Evolutionary conservation across 30 jellyfish, hydroid and myxozoan genomes (phyloP).

Genomic region (Turritopsis dohrnii): DNA sequence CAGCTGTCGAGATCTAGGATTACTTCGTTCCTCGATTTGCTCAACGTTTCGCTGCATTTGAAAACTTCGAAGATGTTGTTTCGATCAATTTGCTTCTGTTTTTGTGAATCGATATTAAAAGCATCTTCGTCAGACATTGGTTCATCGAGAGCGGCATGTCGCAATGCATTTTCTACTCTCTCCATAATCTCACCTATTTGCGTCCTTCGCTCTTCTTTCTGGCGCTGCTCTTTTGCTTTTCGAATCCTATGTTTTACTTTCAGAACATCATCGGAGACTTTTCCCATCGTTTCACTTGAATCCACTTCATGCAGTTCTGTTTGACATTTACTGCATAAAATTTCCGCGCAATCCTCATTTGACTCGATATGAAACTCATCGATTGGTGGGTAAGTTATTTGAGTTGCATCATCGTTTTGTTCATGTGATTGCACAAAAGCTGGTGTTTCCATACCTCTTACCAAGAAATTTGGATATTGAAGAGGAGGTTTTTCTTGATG

Average conservation of each 20-base stretch:
- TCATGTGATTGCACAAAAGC: neutral
- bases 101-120: neutral
- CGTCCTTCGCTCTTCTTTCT: neutral
- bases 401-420: neutral
- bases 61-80: neutral
- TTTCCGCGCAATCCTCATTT: neutral
- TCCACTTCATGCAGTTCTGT: neutral
- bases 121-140: neutral
- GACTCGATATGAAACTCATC: neutral
- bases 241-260: neutral
- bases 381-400: neutral
- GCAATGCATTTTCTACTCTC: conserved; percentile 11
- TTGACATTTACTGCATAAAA: neutral
- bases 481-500: too few species aligned
- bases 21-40: neutral
- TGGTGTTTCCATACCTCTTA: neutral
- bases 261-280: neutral
- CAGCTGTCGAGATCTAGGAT: conserved; percentile 9
- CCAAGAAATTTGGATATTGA: neutral
- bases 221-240: neutral
- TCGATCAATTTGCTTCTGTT: conserved; percentile 6
- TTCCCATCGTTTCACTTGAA: neutral
- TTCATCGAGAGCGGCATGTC: neutral
- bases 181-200: conserved; percentile 14
- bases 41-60: neutral